Conservation (phyloP, 2,113 vertebrate species). For the Macaca mulatta region DNA sequence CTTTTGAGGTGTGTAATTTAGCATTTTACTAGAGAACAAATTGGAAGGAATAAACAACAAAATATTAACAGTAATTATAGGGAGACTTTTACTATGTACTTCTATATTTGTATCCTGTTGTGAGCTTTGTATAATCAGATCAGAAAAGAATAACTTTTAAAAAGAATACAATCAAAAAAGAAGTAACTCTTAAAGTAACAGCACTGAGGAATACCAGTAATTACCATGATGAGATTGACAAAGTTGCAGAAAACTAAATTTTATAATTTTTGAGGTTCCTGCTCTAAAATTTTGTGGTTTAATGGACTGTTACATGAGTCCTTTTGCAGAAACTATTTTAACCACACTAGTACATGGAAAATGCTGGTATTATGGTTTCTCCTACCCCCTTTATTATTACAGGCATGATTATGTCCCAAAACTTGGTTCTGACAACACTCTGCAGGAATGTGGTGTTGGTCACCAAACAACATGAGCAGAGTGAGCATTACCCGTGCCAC, state of each 20-base stretch:
- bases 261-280: slow-evolving; percentile 18
- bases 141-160: background rate
- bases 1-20: background rate
- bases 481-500: slow-evolving; percentile 77
- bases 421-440: background rate
- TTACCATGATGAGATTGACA: background rate
- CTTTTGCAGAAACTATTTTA: slow-evolving; percentile 70
- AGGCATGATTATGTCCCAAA: slow-evolving; percentile 79
- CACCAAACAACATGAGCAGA: slow-evolving; percentile 63
- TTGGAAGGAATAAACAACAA: background rate
- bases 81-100: background rate
- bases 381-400: slow-evolving; percentile 67
- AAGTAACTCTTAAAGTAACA: slow-evolving; percentile 18
- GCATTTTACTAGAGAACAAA: background rate
- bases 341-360: slow-evolving; percentile 78
- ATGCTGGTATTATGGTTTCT: slow-evolving; percentile 68
- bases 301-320: slow-evolving; percentile 54
- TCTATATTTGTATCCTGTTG: slow-evolving; percentile 23
- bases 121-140: slow-evolving; percentile 29
- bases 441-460: slow-evolving; percentile 53
- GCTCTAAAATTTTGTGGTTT: slow-evolving; percentile 58
- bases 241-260: background rate
- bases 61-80: background rate
- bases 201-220: background rate
- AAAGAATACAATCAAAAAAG: background rate